Evolutionary conservation across 2,113 vertebrate species (phyloP).

Genomic region (Atherinomorus stipes): DNA sequence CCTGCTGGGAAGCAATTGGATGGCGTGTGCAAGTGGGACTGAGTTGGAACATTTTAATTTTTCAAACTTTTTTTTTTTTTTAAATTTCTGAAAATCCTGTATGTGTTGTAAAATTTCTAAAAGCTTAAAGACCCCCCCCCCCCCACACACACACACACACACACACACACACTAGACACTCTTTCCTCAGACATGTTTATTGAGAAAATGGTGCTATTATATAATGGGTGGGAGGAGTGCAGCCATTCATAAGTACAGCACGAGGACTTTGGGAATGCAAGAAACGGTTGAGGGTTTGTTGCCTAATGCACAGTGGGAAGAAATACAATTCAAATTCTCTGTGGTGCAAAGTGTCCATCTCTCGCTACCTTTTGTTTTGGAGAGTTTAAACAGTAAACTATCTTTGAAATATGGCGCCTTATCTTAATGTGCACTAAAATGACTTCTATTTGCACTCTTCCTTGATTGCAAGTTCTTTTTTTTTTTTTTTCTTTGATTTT

Average conservation of each 20-base stretch:
- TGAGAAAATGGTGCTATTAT: constrained; percentile 61
- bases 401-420: no score
- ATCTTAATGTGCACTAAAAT: no score
- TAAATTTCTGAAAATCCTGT: neutral
- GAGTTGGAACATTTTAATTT: constrained; percentile 5
- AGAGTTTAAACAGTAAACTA: neutral
- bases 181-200: constrained; percentile 35
- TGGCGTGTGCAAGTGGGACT: neutral
- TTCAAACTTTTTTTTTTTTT: neutral
- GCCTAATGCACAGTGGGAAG: constrained; percentile 16
- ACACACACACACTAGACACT: no score
- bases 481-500: no score
- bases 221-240: constrained; percentile 56
- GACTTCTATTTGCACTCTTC: no score
- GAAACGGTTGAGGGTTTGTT: neutral
- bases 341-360: neutral
- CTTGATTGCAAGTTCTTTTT: no score
- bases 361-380: no score
- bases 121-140: neutral
- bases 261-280: constrained; percentile 9
- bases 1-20: constrained; percentile 34
- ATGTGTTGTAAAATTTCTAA: no score
- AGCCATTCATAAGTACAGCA: constrained; percentile 63
- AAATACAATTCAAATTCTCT: constrained; percentile 11
- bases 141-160: neutral